A percentile compares a stretch with the other conserved stretches of the same genome.
Conservation (phyloP, 2,113 vertebrate genomes). For the Arothron firmamentum region DNA sequence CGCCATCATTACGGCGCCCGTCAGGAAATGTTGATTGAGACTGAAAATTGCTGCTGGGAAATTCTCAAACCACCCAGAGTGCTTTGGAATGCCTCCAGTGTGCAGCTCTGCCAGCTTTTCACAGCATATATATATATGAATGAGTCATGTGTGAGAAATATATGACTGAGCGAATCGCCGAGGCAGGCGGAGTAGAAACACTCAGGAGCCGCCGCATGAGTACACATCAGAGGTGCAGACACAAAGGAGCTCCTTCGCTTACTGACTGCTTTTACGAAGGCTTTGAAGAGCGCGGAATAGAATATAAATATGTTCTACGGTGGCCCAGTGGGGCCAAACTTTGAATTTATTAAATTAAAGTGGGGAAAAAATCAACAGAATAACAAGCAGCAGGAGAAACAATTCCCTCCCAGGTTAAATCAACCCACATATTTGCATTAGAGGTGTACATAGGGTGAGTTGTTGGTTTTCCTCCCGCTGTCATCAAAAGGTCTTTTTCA, state of each 20-base stretch:
- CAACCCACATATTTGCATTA: too few relatives aligned
- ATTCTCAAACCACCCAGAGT: too few relatives aligned
- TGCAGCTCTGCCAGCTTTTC: neutral
- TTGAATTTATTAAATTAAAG: neutral
- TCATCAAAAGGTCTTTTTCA: neutral
- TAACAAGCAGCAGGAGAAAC: neutral
- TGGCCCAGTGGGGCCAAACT: neutral
- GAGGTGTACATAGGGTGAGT: too few relatives aligned
- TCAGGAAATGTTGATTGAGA: too few relatives aligned
- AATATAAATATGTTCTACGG: neutral
- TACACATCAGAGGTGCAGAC: neutral
- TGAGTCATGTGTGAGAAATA: conserved; percentile 14
- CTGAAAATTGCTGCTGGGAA: too few relatives aligned
- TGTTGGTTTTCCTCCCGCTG: too few relatives aligned
- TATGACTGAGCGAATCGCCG: neutral
- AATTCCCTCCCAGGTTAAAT: too few relatives aligned
- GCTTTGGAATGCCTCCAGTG: too few relatives aligned
- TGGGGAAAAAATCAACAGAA: neutral
- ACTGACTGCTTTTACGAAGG: neutral
- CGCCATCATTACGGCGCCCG: too few relatives aligned
- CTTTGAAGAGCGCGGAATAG: neutral
- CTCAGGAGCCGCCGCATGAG: neutral
- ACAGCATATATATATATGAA: neutral
- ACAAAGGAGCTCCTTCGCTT: neutral
- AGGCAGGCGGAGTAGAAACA: neutral